phyloP scores from a whole-genome alignment of 2,113 vertebrate species.

The Cyprinodon brontotheroides region DNA sequence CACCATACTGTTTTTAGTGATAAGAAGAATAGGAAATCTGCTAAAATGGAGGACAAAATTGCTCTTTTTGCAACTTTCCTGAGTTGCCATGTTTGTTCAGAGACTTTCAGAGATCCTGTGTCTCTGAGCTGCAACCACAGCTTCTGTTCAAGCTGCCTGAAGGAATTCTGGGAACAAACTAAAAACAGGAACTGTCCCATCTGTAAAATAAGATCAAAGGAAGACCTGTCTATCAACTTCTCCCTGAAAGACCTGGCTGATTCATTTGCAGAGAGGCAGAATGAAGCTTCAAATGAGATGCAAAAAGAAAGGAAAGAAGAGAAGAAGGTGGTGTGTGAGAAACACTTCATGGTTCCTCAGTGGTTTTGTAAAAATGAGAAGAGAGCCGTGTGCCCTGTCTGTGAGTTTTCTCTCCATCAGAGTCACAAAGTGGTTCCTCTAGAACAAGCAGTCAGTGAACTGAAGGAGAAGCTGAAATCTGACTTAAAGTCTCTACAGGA shows the following conservation, averaged over 20 bases:
- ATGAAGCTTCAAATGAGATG: background rate
- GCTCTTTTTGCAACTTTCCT: background rate
- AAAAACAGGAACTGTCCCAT: conserved; percentile 37
- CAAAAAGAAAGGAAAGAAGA: background rate
- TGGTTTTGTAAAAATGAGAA: conserved; percentile 38
- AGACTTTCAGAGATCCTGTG: conserved; percentile 52
- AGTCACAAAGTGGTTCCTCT: conserved; percentile 43
- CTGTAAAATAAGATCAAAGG: conserved; percentile 24
- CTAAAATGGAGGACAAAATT: background rate
- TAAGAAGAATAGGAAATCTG: too few species aligned
- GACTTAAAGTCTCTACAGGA: conserved; percentile 45
- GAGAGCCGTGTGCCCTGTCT: conserved; percentile 35
- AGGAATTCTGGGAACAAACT: conserved; percentile 32
- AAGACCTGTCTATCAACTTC: background rate
- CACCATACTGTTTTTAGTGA: too few species aligned
- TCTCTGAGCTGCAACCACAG: conserved; percentile 37
- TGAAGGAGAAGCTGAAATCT: conserved; percentile 46
- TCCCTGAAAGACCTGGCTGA: conserved; percentile 1
- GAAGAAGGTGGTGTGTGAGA: background rate
- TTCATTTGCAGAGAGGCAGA: background rate
- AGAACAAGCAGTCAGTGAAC: conserved; percentile 39
- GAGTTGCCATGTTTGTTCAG: conserved; percentile 47
- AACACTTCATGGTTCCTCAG: background rate
- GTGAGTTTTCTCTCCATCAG: conserved; percentile 35
- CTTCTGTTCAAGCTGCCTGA: conserved; percentile 57